Percentiles rank a stretch among this genome's conserved stretches.
Conservation (phyloP, 2,888 invertebrate species). For the Graphium colonna region DNA sequence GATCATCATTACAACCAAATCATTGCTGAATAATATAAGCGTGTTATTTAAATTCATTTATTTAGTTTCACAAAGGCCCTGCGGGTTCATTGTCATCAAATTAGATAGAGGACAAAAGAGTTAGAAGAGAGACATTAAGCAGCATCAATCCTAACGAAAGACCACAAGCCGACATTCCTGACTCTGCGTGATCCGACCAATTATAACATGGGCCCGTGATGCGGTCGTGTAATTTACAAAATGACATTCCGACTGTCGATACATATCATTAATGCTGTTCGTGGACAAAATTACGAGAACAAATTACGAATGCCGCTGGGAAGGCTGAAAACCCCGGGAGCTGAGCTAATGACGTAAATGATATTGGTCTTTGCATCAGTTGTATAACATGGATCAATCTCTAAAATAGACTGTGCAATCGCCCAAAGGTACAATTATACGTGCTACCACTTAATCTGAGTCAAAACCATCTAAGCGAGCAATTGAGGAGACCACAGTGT, state of each 20-base stretch:
- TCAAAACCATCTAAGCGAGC: too few species aligned
- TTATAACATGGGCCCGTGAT: constrained; percentile 34
- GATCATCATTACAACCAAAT: too few species aligned
- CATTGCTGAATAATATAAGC: too few species aligned
- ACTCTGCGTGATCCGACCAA: constrained; percentile 37
- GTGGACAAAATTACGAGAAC: constrained; percentile 37
- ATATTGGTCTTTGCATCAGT: constrained; percentile 13
- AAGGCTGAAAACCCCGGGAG: constrained; percentile 21
- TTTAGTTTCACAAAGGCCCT: too few species aligned
- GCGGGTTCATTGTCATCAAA: not conserved
- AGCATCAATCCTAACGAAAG: constrained; percentile 22
- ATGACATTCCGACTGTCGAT: constrained; percentile 41
- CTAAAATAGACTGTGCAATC: constrained; percentile 1
- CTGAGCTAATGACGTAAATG: constrained; percentile 23
- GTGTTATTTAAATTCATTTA: too few species aligned
- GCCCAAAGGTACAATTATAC: too few species aligned
- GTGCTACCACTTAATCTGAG: too few species aligned
- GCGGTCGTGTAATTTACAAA: constrained; percentile 36
- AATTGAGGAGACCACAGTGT: too few species aligned
- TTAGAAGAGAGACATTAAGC: not conserved
- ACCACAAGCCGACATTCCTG: constrained; percentile 33
- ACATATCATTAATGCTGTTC: constrained; percentile 38
- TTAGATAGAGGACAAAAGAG: not conserved
- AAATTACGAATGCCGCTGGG: constrained; percentile 34
- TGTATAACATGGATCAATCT: constrained; percentile 7